Conservation (phyloP, 2,888 invertebrate species). For the Druceiella hillmani region DNA sequence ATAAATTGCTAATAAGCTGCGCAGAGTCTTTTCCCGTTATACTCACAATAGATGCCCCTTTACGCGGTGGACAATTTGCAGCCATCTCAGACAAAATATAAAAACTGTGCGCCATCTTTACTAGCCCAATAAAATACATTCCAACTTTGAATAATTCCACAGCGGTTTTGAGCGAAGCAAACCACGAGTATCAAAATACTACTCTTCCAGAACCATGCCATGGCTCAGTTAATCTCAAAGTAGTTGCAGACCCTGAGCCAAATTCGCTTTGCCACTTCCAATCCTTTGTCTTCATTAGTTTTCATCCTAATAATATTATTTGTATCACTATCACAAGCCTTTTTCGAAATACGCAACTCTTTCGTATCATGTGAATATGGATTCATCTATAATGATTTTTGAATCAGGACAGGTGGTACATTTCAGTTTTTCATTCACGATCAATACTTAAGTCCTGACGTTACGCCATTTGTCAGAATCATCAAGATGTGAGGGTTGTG, state of each 20-base stretch:
- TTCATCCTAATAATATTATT: conserved; percentile 8
- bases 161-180: conserved; percentile 15
- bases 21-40: no score
- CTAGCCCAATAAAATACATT: no score
- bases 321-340: conserved; percentile 10
- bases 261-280: conserved; percentile 11
- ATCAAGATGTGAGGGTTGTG: conserved; percentile 8
- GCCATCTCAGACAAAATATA: no score
- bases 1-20: no score
- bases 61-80: no score
- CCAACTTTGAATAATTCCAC: conserved; percentile 11
- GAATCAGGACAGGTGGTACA: conserved; percentile 4
- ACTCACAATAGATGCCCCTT: no score
- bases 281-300: conserved; percentile 10
- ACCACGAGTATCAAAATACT: conserved; percentile 16
- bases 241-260: conserved; percentile 21
- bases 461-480: conserved; percentile 9
- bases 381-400: no score
- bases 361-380: no score
- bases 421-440: conserved; percentile 8
- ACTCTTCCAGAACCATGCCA: conserved; percentile 20
- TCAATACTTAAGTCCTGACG: conserved; percentile 6
- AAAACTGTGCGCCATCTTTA: no score
- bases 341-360: conserved; percentile 7
- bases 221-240: conserved; percentile 17